Evolutionary conservation across 1,140 invertebrate genomes (phyloP).

Genomic region (Nephotettix cincticeps): DNA sequence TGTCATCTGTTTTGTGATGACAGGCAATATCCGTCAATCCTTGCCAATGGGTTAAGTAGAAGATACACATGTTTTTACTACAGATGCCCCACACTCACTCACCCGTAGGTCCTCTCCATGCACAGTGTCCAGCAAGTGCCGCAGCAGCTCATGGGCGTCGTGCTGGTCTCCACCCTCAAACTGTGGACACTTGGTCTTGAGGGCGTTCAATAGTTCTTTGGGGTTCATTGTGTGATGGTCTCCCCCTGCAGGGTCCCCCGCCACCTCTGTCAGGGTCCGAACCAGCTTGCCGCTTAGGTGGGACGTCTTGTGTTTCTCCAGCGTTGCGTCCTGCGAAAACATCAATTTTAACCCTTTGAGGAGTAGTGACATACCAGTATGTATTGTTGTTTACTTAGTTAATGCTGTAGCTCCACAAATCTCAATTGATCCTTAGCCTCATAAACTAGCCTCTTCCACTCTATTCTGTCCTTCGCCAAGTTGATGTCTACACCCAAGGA

Average conservation of each 20-base stretch:
- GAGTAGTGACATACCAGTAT: too few relatives aligned
- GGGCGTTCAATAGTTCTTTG: conserved; percentile 66
- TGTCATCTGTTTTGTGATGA: too few relatives aligned
- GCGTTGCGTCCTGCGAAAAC: conserved; percentile 52
- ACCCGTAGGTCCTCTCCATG: conserved; percentile 59
- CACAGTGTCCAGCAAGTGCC: conserved; percentile 85
- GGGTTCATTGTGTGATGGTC: conserved; percentile 57
- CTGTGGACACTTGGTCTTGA: conserved; percentile 76
- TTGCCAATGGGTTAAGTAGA: too few relatives aligned
- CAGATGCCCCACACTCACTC: too few relatives aligned
- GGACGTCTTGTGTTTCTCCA: conserved; percentile 64
- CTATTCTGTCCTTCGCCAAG: too few relatives aligned
- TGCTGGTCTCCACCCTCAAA: conserved; percentile 95
- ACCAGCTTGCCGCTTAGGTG: conserved; percentile 64
- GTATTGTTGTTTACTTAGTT: too few relatives aligned
- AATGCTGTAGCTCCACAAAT: too few relatives aligned
- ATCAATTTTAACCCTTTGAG: neutral
- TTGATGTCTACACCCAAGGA: too few relatives aligned
- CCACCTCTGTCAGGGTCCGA: conserved; percentile 54
- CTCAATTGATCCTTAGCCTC: too few relatives aligned
- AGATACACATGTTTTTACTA: too few relatives aligned
- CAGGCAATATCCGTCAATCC: too few relatives aligned
- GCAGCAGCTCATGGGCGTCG: conserved; percentile 91
- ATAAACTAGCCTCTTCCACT: too few relatives aligned
- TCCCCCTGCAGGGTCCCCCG: neutral